Percentiles rank a stretch among this genome's conserved stretches.
phyloP scores from a whole-genome alignment of 1,140 invertebrate species.

The Apis florea region DNA sequence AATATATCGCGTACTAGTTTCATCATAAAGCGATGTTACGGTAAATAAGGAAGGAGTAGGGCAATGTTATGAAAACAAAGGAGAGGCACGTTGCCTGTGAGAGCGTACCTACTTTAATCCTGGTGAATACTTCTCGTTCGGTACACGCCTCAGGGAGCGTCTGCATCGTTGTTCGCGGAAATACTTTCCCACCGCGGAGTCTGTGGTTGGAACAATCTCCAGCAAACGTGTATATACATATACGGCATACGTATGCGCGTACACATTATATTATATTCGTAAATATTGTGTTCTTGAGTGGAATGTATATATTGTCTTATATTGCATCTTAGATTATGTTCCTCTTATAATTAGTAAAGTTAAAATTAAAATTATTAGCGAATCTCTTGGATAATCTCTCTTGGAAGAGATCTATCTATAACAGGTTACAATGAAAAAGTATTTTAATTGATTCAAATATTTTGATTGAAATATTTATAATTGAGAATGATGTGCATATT shows the following conservation, averaged over 20 bases:
- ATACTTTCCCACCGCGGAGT: conserved; percentile 48
- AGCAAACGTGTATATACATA: not conserved
- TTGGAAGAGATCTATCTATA: not conserved
- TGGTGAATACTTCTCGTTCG: conserved; percentile 27
- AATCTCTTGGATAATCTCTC: not conserved
- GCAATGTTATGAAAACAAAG: conserved; percentile 36
- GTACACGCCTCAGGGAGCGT: conserved; percentile 37
- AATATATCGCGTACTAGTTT: not conserved
- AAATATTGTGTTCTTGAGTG: not conserved
- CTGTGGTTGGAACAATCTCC: not conserved
- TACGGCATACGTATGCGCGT: fast-evolving
- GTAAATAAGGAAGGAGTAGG: not conserved
- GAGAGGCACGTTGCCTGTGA: conserved; percentile 25
- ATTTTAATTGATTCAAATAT: not conserved
- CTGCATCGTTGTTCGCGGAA: conserved; percentile 27
- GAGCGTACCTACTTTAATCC: conserved; percentile 35
- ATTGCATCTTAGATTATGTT: not conserved
- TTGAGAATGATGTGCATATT: not conserved
- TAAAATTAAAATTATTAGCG: too few relatives aligned
- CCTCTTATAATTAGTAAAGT: not conserved
- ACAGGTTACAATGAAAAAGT: not conserved
- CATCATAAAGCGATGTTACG: not conserved
- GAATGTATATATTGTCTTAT: not conserved
- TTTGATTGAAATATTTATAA: not conserved
- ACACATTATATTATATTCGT: not conserved